These are phyloP conservation scores for Coboldia fuscipes DNA, from an alignment of 1,140 invertebrate species.

Conservation along the genomic window DNA sequence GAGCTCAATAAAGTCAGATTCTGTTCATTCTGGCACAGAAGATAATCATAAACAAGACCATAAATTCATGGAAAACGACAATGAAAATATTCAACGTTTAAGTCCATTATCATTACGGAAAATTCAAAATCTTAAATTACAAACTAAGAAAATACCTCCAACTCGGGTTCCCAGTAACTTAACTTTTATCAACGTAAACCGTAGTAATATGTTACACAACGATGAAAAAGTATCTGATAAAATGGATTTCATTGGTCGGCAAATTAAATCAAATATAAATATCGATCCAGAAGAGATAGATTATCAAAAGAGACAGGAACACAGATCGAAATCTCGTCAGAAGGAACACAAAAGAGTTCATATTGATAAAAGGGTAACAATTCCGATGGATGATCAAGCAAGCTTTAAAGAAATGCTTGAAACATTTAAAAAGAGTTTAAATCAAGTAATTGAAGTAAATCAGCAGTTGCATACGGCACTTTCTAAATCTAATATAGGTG, in stretches of 20 bases:
- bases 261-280: not conserved
- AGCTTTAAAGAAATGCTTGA: constrained; percentile 6
- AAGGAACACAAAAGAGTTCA: too few species aligned
- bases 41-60: not conserved
- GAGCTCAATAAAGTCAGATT: constrained; percentile 4
- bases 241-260: not conserved
- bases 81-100: too few species aligned
- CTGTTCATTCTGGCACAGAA: not conserved
- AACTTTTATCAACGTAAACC: too few species aligned
- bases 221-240: not conserved
- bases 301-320: not conserved
- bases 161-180: too few species aligned
- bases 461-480: constrained; percentile 6
- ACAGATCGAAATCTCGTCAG: not conserved
- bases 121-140: too few species aligned
- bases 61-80: too few species aligned
- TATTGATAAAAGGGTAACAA: too few species aligned
- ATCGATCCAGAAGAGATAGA: not conserved
- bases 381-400: not conserved
- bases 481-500: too few species aligned
- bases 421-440: constrained; percentile 9
- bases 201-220: too few species aligned
- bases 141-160: too few species aligned
- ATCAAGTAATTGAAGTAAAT: constrained; percentile 9
- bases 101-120: too few species aligned